Percentiles rank a stretch among this genome's conserved stretches.
Evolutionary conservation across 2,888 invertebrate species (phyloP).

Genomic region (Seira ritae): DNA sequence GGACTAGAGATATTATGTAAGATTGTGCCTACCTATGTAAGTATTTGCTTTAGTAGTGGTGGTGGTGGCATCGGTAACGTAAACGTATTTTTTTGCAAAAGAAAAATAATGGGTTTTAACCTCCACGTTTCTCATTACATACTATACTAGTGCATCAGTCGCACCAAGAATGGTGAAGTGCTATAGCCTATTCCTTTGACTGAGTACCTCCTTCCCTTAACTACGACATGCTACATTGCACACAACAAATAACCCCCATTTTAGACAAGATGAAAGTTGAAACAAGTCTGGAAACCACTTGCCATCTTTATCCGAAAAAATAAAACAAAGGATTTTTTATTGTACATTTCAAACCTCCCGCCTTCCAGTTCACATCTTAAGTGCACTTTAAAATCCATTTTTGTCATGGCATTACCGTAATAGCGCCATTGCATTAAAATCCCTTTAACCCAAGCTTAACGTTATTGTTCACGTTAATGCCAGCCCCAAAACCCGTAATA

Average conservation of each 20-base stretch:
- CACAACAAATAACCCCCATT: conserved; percentile 57
- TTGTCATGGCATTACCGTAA: too few species aligned
- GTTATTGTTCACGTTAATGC: too few species aligned
- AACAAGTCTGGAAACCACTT: too few species aligned
- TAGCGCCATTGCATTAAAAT: too few species aligned
- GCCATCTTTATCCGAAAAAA: neutral
- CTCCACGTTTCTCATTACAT: neutral
- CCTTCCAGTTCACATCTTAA: neutral
- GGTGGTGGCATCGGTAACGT: conserved; percentile 43
- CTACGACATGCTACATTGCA: conserved; percentile 50
- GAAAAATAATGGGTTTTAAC: conserved; percentile 47
- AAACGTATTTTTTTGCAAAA: conserved; percentile 38
- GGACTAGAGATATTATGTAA: too few species aligned
- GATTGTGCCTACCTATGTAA: too few species aligned
- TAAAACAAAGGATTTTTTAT: neutral
- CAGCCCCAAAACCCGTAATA: too few species aligned
- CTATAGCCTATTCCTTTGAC: neutral
- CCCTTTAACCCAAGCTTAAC: too few species aligned
- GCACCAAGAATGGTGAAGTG: neutral
- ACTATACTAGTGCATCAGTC: neutral
- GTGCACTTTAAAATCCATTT: too few species aligned
- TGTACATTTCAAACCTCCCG: neutral
- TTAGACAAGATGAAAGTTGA: too few species aligned
- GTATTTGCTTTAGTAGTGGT: conserved; percentile 34
- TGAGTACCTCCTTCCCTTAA: neutral